Percentiles rank a stretch among this genome's conserved stretches.
These are phyloP conservation scores for Rhamphomyia laevipes DNA, from an alignment of 2,888 invertebrate species.

Conservation along the genomic window DNA sequence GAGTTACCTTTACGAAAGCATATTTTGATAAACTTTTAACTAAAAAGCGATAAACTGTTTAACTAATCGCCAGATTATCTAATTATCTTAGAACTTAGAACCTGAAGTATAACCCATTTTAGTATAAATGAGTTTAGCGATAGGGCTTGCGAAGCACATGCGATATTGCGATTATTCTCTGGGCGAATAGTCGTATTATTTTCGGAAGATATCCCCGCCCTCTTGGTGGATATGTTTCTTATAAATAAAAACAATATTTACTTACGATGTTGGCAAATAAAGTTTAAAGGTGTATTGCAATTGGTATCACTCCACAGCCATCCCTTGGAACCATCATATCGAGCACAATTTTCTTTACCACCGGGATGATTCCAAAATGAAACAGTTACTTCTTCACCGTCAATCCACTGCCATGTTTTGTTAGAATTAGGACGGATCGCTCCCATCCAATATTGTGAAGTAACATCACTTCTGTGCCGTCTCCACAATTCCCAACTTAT, in stretches of 20 bases:
- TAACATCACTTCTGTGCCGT: conserved; percentile 78
- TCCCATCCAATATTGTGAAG: conserved; percentile 92
- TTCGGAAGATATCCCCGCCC: too few relatives aligned
- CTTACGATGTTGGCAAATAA: conserved; percentile 89
- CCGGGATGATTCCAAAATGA: conserved; percentile 88
- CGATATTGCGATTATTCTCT: too few relatives aligned
- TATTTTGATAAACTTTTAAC: too few relatives aligned
- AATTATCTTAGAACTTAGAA: too few relatives aligned
- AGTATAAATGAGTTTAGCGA: too few relatives aligned
- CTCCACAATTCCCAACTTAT: conserved; percentile 92
- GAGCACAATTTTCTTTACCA: conserved; percentile 71
- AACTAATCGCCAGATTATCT: too few relatives aligned
- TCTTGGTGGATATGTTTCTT: too few relatives aligned
- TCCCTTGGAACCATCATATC: conserved; percentile 85
- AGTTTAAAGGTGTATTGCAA: conserved; percentile 71
- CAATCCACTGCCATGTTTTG: conserved; percentile 79
- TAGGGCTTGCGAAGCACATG: too few relatives aligned
- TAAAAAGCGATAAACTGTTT: too few relatives aligned
- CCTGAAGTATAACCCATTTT: too few relatives aligned
- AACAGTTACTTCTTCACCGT: conserved; percentile 74
- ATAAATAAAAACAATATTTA: conserved; percentile 28
- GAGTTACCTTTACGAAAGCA: too few relatives aligned
- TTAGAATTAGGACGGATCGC: conserved; percentile 74
- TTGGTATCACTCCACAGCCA: conserved; percentile 93
- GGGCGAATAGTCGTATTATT: too few relatives aligned